Base-by-base conservation (phyloP, 2,113 vertebrate genomes). In the Myxocyprinus asiaticus region DNA sequence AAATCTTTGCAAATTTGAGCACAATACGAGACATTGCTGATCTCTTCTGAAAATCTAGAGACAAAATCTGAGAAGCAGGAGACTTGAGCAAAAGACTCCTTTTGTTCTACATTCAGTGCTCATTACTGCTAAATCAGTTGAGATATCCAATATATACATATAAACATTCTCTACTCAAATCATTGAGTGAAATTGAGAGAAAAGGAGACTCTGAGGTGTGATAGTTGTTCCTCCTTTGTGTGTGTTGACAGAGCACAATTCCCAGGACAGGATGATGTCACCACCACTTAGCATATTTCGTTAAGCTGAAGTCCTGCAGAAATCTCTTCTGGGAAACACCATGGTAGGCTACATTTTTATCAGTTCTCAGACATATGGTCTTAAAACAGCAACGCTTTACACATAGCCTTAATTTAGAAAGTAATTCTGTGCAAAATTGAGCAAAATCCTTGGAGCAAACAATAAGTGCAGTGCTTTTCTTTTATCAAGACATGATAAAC, bases 221-320 rank as follows among this genome's bases (percentile, higher is more conserved):
- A 86, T 81, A 81, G 81, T 84, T 87, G 84, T 85, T 82, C 81
- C 69, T 82, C 77, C 85, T 80, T 63, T 86, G 86, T 85, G 51
- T 44, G 64, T 76, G 48, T 76, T 91, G 88, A 90, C 89, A 89
- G 85, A 87, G 87, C 82, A 82, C 85, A 81, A 91, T 88, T 89
- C 87, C 85, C 89, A 80, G 80, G 72, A 78, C 66, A 87, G 87
- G 87, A 88, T 90, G 88, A 90, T 78, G 86, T 89, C 88, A 84
- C 82, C 87, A 84, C 78, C 48, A 74, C 87, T 77, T 66, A n/a
- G 22, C 62, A 64, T 63, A 77, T 85, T 84, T 79, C 76, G 76
- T 74, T 63, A 58, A 81, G 72, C 78, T 64, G 53, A 78, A 83
- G 71, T 50, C 70, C 58, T 55, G 65, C 64, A 77, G 74, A 77